Evolutionary conservation across 2,797 vertebrate species (phyloP).

Genomic region (Potorous gilbertii): DNA sequence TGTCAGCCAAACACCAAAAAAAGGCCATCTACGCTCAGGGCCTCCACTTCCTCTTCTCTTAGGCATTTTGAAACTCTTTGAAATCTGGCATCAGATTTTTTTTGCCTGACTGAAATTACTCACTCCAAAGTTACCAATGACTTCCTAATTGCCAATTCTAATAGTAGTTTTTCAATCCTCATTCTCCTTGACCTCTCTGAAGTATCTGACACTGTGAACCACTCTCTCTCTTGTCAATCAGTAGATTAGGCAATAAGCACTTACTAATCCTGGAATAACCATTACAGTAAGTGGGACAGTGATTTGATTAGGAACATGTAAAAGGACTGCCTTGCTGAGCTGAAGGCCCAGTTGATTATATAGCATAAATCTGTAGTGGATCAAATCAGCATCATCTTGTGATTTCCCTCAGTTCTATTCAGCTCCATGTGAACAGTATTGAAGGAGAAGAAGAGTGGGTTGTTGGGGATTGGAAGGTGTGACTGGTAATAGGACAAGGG

Average conservation of each 20-base stretch:
- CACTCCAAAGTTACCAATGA: not conserved
- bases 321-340: not conserved
- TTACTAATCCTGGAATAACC: not conserved
- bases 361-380: not conserved
- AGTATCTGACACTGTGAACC: not conserved
- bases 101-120: not conserved
- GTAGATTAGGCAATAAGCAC: not conserved
- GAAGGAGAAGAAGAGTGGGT: not conserved
- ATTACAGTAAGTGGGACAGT: not conserved
- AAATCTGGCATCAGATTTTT: not conserved
- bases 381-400: not conserved
- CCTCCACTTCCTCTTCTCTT: not conserved
- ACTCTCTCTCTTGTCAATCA: not conserved
- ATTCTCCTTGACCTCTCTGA: not conserved
- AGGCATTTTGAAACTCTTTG: not conserved
- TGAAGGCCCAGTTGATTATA: not conserved
- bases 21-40: not conserved
- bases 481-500: not conserved
- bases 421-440: not conserved
- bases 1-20: not conserved
- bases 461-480: not conserved
- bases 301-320: not conserved
- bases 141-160: not conserved
- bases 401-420: not conserved
- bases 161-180: not conserved